Evolutionary conservation across 2,888 invertebrate genomes (phyloP), one percentile per base, ranked within the genome.

Genomic region (Oligia strigilis): DNA sequence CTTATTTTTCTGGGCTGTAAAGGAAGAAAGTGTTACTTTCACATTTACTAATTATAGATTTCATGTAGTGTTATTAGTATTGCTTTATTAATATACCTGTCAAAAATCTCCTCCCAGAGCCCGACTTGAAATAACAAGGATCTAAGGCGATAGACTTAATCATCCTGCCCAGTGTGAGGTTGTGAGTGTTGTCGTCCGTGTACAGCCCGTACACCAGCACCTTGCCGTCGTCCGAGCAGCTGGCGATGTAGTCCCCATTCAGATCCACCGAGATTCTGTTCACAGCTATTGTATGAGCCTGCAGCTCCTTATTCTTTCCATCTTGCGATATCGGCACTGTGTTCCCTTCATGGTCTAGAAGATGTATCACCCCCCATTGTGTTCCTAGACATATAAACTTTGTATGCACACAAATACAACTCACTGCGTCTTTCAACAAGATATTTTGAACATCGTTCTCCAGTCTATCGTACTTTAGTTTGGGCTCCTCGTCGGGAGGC

Each of bases 351-450:
- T 99, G 99, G 94, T 99, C 99, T 78, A 99, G 94, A 79, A 99
- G 97, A 93, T 99, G 98, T 78, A 99, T 98, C 84, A 98, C 97
- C 4, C 99, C 99, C 98, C 98, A 99, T 93, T 99, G 98, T 23
- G 99, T 99, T 49, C 99, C 99, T 84, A 99, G 96, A 90, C 99
- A 99, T 75, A 99, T 97, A 95, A 99, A 99, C 98, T 99, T 99
- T 14, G 99, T 98, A 95, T 99, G 99, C 67, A 99, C 99, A 84
- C 99, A 98, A 91, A 99, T 98, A 93, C 99, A 99, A 93, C 99
- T 99, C 78, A 98, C 97, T 74, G 99, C 99, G 88, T 98, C 98
- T 92, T 98, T 98, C 92, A 98, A 97, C 58, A 99, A 96, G 90
- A 99, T 99, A 91, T 98, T 98, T 92, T 98, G 97, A 66, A 99